Evolutionary conservation across 2,113 vertebrate genomes (phyloP).

Genomic region (Pipa parva): DNA sequence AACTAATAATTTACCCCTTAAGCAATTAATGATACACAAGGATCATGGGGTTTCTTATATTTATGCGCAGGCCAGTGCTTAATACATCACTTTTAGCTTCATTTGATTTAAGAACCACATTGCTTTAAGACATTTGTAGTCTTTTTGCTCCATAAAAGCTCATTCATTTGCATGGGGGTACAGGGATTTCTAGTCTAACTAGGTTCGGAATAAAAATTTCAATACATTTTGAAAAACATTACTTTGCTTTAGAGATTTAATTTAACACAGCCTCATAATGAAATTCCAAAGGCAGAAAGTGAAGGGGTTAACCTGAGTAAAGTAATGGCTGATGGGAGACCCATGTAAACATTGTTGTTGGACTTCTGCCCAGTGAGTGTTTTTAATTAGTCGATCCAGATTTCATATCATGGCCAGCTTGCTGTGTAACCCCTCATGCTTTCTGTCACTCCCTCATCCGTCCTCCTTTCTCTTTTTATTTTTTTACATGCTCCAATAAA

Average conservation of each 20-base stretch:
- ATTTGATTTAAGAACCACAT: no score
- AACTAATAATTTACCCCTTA: no score
- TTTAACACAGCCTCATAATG: not conserved
- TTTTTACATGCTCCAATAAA: constrained; percentile 27
- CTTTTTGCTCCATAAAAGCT: not conserved
- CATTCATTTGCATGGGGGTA: no score
- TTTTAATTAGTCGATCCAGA: constrained; percentile 48
- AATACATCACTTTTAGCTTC: no score
- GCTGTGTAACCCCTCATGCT: constrained; percentile 25
- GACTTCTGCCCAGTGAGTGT: constrained; percentile 53
- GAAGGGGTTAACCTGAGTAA: constrained; percentile 29
- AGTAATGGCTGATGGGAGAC: constrained; percentile 55
- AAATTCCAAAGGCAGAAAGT: constrained; percentile 5
- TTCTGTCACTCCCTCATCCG: constrained; percentile 32
- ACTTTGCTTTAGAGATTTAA: not conserved
- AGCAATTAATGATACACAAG: no score
- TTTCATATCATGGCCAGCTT: constrained; percentile 40
- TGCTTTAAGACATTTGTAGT: no score
- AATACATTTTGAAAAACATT: no score
- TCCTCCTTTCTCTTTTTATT: constrained; percentile 19
- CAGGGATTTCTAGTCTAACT: no score
- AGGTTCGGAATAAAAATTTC: no score
- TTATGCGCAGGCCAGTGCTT: no score
- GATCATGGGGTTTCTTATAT: no score
- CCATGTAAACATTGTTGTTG: constrained; percentile 65